Conservation (phyloP, 2,113 vertebrate genomes). For the Saccopteryx leptura region DNA sequence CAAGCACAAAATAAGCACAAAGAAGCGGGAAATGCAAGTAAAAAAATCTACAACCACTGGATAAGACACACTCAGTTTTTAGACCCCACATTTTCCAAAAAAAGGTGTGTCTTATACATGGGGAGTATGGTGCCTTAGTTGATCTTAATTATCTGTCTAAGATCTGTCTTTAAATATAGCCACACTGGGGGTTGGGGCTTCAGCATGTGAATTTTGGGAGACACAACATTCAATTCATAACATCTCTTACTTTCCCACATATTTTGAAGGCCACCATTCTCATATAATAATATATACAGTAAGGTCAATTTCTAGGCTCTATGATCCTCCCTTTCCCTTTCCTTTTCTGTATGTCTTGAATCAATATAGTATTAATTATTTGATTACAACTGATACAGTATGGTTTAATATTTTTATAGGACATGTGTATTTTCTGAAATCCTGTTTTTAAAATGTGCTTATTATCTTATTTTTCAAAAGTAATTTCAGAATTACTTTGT, state of each 20-base stretch:
- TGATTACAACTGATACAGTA: background rate
- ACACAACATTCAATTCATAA: background rate
- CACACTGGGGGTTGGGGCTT: background rate
- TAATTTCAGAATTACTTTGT: background rate
- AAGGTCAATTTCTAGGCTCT: background rate
- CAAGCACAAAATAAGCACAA: too few relatives aligned
- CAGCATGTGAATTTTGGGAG: background rate
- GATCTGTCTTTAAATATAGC: background rate
- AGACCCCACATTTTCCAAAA: too few relatives aligned
- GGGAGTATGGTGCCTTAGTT: background rate
- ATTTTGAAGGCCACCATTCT: background rate
- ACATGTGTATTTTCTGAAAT: background rate
- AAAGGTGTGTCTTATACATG: too few relatives aligned
- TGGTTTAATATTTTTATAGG: background rate
- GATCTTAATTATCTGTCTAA: background rate
- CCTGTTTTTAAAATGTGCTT: background rate
- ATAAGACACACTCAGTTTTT: too few relatives aligned
- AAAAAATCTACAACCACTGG: too few relatives aligned
- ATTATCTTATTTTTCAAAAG: background rate
- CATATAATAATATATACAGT: background rate
- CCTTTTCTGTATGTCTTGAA: background rate
- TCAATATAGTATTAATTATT: background rate
- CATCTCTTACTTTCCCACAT: background rate
- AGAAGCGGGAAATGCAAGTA: too few relatives aligned
- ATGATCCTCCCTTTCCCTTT: background rate